Evolutionary conservation across 2,888 invertebrate genomes (phyloP).

Genomic region (Empis stercorea): DNA sequence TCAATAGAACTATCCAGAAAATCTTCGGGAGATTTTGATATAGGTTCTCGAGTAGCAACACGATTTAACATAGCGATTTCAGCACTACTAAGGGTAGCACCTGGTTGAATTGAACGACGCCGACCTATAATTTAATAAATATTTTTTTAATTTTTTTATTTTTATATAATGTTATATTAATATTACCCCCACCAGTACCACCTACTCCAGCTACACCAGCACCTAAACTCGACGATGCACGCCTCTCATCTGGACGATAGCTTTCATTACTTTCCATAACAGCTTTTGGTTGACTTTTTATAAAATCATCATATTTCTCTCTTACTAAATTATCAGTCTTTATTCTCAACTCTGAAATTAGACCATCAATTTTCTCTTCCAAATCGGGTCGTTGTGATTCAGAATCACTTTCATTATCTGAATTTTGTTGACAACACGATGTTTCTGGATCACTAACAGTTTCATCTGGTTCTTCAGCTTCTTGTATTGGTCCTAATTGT

Average conservation of each 20-base stretch:
- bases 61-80: constrained; percentile 46
- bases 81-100: constrained; percentile 45
- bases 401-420: constrained; percentile 37
- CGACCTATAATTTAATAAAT: constrained; percentile 22
- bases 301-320: constrained; percentile 47
- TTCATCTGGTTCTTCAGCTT: constrained; percentile 48
- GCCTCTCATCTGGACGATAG: constrained; percentile 17
- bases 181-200: constrained; percentile 19
- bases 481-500: constrained; percentile 34
- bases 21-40: constrained; percentile 20
- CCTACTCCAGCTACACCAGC: constrained; percentile 15
- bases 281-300: constrained; percentile 36
- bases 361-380: constrained; percentile 55
- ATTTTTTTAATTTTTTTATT: constrained; percentile 1
- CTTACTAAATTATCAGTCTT: constrained; percentile 56
- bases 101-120: constrained; percentile 48
- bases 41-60: constrained; percentile 37
- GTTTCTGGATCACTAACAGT: constrained; percentile 48
- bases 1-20: constrained; percentile 27
- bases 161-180: neutral
- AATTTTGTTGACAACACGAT: constrained; percentile 25
- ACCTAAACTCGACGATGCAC: constrained; percentile 13
- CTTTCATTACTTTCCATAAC: constrained; percentile 34
- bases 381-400: constrained; percentile 51
- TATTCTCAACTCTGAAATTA: constrained; percentile 56